Percentiles rank a stretch among this genome's conserved stretches.
Evolutionary conservation across 2,797 vertebrate genomes (phyloP).

Genomic region (Cyclopterus lumpus): DNA sequence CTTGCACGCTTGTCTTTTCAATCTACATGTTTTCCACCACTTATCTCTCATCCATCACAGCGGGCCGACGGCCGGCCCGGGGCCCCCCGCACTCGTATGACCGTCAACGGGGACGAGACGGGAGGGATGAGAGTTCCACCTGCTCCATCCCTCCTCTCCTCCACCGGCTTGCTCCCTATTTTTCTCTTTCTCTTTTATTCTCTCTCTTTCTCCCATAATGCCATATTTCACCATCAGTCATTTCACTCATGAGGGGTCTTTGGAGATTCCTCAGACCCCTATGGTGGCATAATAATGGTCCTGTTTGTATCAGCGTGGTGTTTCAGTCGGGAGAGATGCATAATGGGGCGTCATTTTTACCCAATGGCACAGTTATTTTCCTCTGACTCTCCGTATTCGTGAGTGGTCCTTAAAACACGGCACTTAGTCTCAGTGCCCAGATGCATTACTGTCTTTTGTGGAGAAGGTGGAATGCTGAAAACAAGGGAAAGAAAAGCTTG

Average conservation of each 20-base stretch:
- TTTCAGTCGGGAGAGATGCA: constrained; percentile 36
- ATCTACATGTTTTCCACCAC: constrained; percentile 59
- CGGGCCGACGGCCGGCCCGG: constrained; percentile 27
- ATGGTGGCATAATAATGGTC: constrained; percentile 51
- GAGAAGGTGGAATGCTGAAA: constrained; percentile 18
- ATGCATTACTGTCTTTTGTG: constrained; percentile 14
- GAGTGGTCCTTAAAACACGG: constrained; percentile 40
- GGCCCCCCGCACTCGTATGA: constrained; percentile 37
- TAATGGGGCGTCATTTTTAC: constrained; percentile 58
- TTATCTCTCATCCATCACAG: constrained; percentile 59
- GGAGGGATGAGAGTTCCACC: constrained; percentile 51
- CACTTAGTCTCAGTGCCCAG: constrained; percentile 30
- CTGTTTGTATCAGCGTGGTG: constrained; percentile 39
- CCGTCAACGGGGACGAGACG: constrained; percentile 49
- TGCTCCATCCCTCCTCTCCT: constrained; percentile 51
- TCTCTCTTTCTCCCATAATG: constrained; percentile 33
- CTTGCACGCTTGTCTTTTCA: constrained; percentile 37
- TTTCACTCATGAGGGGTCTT: constrained; percentile 28
- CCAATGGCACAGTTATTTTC: constrained; percentile 37
- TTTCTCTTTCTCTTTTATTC: constrained; percentile 19
- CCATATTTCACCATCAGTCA: constrained; percentile 57
- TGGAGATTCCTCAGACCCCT: constrained; percentile 14
- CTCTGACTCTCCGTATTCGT: constrained; percentile 29
- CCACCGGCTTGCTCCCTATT: background rate
- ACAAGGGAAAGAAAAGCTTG: constrained; percentile 5